Conservation (phyloP, 2,113 vertebrate species). For the Malurus cyaneus region DNA sequence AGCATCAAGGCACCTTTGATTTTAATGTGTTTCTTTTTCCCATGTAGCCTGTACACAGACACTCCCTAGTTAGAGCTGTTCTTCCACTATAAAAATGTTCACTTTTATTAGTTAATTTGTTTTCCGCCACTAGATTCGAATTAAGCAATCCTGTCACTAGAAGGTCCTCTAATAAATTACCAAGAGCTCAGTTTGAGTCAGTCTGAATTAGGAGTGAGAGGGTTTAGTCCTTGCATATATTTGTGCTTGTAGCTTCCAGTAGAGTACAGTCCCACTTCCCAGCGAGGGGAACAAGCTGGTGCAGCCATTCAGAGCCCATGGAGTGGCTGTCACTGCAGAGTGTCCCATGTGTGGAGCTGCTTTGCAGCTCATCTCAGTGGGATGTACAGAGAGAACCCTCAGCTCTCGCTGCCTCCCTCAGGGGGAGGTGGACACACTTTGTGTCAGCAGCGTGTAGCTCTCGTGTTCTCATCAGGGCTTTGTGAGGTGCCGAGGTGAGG, state of each 20-base stretch:
- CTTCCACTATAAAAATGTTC: not conserved
- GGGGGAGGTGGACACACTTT: fast-evolving
- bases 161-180: not conserved
- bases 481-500: fast-evolving
- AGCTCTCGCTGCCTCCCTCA: not conserved
- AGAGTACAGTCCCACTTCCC: not conserved
- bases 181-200: not conserved
- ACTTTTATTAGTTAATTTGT: not conserved
- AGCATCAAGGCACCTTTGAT: not conserved
- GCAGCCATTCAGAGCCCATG: fast-evolving
- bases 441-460: too few relatives aligned
- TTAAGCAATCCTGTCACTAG: not conserved
- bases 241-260: not conserved
- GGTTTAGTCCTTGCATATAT: not conserved
- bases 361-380: not conserved
- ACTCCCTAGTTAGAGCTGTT: not conserved
- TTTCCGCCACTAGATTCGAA: not conserved
- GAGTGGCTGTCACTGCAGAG: not conserved
- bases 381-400: not conserved
- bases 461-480: not conserved
- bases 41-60: fast-evolving
- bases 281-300: fast-evolving
- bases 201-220: not conserved
- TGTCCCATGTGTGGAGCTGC: not conserved
- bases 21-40: not conserved